Conservation (phyloP, 2,888 invertebrate genomes). For the Lissocephala sabroskyi region DNA sequence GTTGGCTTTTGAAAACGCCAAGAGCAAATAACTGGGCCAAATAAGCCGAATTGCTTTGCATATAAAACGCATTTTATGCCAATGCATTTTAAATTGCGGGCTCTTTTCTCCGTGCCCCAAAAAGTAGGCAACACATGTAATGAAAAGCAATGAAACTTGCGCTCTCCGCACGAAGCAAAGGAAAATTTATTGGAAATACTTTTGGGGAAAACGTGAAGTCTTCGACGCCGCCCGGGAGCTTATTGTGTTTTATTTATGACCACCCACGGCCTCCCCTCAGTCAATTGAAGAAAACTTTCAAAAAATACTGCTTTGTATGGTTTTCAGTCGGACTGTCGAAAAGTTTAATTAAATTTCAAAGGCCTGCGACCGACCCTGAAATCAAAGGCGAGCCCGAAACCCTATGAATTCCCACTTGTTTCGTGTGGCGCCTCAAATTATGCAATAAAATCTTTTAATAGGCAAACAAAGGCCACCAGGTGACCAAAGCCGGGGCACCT, state of each 20-base stretch:
- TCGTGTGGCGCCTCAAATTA: constrained; percentile 51
- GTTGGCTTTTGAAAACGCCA: not conserved
- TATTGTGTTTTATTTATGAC: constrained; percentile 52
- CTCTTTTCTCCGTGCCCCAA: constrained; percentile 6
- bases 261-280: too few relatives aligned
- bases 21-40: too few relatives aligned
- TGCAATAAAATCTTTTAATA: constrained; percentile 57
- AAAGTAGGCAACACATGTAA: constrained; percentile 35
- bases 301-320: constrained; percentile 28
- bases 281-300: constrained; percentile 42
- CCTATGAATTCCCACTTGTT: too few relatives aligned
- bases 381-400: too few relatives aligned
- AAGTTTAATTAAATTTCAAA: constrained; percentile 45
- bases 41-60: constrained; percentile 21
- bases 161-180: constrained; percentile 24
- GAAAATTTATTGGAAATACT: constrained; percentile 41
- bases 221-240: constrained; percentile 13
- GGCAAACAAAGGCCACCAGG: constrained; percentile 40
- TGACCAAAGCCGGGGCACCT: not conserved
- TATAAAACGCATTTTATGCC: constrained; percentile 43
- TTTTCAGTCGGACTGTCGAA: constrained; percentile 37
- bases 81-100: constrained; percentile 37
- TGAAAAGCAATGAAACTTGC: constrained; percentile 23
- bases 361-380: constrained; percentile 12
- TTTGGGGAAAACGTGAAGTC: not conserved